These are phyloP conservation scores for Dascyllus trimaculatus DNA, from an alignment of 2,113 vertebrate species.

Conservation along the genomic window DNA sequence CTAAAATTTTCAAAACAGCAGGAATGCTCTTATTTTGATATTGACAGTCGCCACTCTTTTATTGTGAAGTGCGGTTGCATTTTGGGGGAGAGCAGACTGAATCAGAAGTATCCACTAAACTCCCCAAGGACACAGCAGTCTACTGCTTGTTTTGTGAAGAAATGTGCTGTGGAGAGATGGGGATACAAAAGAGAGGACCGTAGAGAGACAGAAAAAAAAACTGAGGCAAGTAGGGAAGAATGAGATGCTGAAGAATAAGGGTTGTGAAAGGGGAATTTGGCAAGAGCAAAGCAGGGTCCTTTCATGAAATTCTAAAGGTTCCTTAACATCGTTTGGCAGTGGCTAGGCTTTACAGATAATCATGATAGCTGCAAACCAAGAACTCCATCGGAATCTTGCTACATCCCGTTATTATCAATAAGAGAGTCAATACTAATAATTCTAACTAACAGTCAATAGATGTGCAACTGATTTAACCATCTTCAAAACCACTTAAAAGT, in stretches of 20 bases:
- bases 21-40: conserved; percentile 40
- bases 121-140: conserved; percentile 21
- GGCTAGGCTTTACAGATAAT: no score
- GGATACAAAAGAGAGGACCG: conserved; percentile 2
- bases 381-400: no score
- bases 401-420: no score
- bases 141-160: conserved; percentile 37
- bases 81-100: conserved; percentile 8
- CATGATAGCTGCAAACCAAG: no score
- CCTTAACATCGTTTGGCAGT: no score
- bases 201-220: not conserved
- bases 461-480: no score
- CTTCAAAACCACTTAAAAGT: no score
- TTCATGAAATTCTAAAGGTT: not conserved
- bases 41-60: conserved; percentile 18
- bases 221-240: not conserved
- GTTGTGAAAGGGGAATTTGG: not conserved
- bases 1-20: conserved; percentile 37
- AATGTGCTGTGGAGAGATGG: conserved; percentile 1
- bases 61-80: conserved; percentile 25
- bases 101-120: conserved; percentile 29
- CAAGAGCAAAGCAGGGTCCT: not conserved
- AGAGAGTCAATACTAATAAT: no score
- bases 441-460: no score
- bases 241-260: not conserved